Evolutionary conservation across 2,888 invertebrate genomes (phyloP).

Genomic region (Lasioglossum figueresi): DNA sequence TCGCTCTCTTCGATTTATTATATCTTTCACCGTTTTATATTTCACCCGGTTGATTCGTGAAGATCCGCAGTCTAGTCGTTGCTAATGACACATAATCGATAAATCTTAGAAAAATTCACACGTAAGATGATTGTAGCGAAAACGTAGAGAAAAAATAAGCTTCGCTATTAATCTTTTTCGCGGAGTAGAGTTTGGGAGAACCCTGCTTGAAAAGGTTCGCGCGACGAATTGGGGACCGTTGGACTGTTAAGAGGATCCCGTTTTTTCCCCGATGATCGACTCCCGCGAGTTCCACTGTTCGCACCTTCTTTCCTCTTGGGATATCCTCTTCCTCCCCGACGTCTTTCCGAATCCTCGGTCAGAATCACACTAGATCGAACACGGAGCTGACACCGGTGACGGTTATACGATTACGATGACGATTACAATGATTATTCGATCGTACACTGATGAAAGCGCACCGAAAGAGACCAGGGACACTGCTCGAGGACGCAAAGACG

Average conservation of each 20-base stretch:
- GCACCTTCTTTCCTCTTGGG: conserved; percentile 37
- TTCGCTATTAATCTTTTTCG: too few relatives aligned
- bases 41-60: too few relatives aligned
- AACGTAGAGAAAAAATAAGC: too few relatives aligned
- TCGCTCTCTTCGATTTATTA: too few relatives aligned
- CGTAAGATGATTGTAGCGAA: too few relatives aligned
- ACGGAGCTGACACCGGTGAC: not conserved
- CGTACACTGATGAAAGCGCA: not conserved
- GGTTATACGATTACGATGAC: not conserved
- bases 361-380: not conserved
- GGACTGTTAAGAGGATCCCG: too few relatives aligned
- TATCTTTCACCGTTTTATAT: too few relatives aligned
- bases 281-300: conserved; percentile 17
- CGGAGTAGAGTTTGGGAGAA: too few relatives aligned
- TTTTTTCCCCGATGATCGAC: not conserved
- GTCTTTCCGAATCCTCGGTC: conserved; percentile 2
- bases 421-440: not conserved
- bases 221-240: not conserved
- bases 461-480: not conserved
- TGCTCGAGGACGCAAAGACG: conserved; percentile 2
- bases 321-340: not conserved
- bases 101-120: too few relatives aligned
- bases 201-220: not conserved
- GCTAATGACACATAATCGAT: too few relatives aligned
- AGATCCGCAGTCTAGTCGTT: too few relatives aligned